These are phyloP conservation scores for Upupa epops DNA, from an alignment of 2,113 vertebrate genomes.

Conservation along the genomic window DNA sequence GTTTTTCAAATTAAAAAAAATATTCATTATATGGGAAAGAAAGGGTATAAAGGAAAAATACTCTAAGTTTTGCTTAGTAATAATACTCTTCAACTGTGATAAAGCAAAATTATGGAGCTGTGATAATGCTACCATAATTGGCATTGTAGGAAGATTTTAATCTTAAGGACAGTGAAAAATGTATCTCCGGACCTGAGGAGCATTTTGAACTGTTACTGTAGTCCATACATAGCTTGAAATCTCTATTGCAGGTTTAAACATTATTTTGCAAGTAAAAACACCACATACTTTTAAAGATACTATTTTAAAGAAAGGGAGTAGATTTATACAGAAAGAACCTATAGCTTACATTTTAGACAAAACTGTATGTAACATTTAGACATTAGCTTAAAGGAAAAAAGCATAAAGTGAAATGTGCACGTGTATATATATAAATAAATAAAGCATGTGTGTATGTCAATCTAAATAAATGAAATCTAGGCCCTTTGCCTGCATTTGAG, in stretches of 20 bases:
- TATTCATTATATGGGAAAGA: background rate
- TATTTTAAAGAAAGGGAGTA: background rate
- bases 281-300: background rate
- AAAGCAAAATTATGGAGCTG: background rate
- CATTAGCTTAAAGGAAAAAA: background rate
- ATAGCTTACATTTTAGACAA: background rate
- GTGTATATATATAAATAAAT: fast-evolving
- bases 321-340: background rate
- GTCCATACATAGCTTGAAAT: background rate
- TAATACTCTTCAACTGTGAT: background rate
- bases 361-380: background rate
- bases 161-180: background rate
- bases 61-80: background rate
- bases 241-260: background rate
- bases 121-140: background rate
- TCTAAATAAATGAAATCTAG: background rate
- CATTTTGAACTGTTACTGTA: background rate
- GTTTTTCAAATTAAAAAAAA: background rate
- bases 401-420: background rate
- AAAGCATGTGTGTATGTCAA: fast-evolving
- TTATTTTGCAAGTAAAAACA: background rate
- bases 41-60: background rate
- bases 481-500: background rate
- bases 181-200: background rate
- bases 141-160: background rate